Evolutionary conservation across 2,113 vertebrate genomes (phyloP).

Genomic region (Microtus pennsylvanicus): DNA sequence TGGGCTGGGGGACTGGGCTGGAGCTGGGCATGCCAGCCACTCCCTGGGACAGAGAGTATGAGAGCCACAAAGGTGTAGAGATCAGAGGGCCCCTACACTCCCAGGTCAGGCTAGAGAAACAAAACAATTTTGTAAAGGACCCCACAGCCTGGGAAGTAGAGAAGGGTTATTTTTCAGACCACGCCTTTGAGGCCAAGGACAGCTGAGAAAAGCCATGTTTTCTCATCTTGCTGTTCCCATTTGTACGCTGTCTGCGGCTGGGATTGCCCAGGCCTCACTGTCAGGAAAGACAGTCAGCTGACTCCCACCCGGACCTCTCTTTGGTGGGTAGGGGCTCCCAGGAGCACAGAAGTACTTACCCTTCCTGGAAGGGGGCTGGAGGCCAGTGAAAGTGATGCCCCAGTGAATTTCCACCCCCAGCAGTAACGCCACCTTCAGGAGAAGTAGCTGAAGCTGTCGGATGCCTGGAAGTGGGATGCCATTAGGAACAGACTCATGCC

Average conservation of each 20-base stretch:
- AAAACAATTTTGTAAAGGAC: background rate
- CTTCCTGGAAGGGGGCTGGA: slow-evolving; percentile 87
- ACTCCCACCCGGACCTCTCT: background rate
- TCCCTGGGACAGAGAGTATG: slow-evolving; percentile 68
- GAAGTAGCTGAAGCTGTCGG: slow-evolving; percentile 95
- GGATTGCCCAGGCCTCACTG: background rate
- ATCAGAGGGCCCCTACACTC: background rate
- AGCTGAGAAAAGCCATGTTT: background rate
- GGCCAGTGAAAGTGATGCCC: slow-evolving; percentile 89
- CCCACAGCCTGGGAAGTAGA: slow-evolving; percentile 11
- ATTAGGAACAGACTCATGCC: background rate
- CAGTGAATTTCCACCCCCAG: slow-evolving; percentile 95
- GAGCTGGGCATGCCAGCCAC: slow-evolving; percentile 92
- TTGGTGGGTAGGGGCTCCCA: background rate
- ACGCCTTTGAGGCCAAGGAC: background rate
- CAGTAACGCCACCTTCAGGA: slow-evolving; percentile 94
- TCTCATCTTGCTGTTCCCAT: background rate
- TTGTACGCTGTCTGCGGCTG: background rate
- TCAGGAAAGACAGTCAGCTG: background rate
- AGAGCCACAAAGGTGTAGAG: slow-evolving; percentile 20
- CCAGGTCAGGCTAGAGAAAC: slow-evolving; percentile 39
- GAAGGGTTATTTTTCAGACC: background rate
- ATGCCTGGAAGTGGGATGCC: slow-evolving; percentile 88
- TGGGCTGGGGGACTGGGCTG: slow-evolving; percentile 87
- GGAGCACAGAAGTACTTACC: slow-evolving; percentile 61